These are phyloP conservation scores for Pterostichus niger DNA, from an alignment of 2,888 invertebrate species.

Conservation along the genomic window DNA sequence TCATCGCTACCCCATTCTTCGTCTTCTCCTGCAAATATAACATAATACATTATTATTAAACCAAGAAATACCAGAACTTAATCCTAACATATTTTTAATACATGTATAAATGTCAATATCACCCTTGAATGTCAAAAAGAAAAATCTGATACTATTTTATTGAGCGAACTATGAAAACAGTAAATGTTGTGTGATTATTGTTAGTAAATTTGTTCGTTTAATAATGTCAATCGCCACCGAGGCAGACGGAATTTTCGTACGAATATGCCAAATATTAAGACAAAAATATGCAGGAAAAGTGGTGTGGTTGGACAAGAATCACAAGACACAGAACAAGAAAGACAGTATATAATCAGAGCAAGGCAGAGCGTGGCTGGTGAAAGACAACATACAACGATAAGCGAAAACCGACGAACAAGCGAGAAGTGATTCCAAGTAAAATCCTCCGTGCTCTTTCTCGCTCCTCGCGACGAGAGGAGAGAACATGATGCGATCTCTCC, in stretches of 20 bases:
- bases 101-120: too few species aligned
- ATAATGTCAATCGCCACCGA: not conserved
- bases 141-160: too few species aligned
- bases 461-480: slow-evolving; percentile 31
- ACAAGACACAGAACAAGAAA: slow-evolving; percentile 67
- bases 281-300: slow-evolving; percentile 23
- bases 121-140: too few species aligned
- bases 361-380: slow-evolving; percentile 27
- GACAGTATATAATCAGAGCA: slow-evolving; percentile 40
- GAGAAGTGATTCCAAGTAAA: not conserved
- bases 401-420: slow-evolving; percentile 53
- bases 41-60: not conserved
- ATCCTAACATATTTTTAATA: too few species aligned
- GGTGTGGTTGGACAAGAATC: slow-evolving; percentile 26
- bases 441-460: not conserved
- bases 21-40: slow-evolving; percentile 80
- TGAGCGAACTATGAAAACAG: too few species aligned
- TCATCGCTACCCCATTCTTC: slow-evolving; percentile 82
- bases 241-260: too few species aligned
- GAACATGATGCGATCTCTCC: slow-evolving; percentile 45
- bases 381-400: slow-evolving; percentile 62
- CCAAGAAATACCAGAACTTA: not conserved
- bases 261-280: slow-evolving; percentile 14
- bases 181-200: too few species aligned
- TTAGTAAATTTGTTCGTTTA: too few species aligned